A percentile compares a stretch with the other conserved stretches of the same genome.
These are phyloP conservation scores for Nasonovia ribisnigri DNA, from an alignment of 2,888 invertebrate species.

Conservation along the genomic window DNA sequence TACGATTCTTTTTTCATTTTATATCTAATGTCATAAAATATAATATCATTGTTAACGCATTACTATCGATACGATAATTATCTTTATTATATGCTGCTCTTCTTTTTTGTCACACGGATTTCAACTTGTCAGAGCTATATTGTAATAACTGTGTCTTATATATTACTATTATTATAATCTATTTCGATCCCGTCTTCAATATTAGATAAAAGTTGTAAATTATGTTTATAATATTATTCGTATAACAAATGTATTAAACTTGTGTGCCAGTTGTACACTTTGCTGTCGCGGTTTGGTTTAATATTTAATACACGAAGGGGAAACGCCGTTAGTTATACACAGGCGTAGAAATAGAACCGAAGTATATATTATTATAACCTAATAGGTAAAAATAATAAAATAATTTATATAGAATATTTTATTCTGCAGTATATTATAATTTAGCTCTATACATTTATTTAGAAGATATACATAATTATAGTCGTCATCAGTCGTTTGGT, in stretches of 20 bases:
- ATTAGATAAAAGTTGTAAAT: too few relatives aligned
- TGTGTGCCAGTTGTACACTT: not conserved
- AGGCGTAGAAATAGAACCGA: too few relatives aligned
- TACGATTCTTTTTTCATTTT: not conserved
- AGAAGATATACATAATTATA: not conserved
- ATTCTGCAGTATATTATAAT: not conserved
- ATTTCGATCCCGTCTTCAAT: not conserved
- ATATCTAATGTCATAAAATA: not conserved
- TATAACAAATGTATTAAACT: not conserved
- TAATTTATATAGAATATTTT: not conserved
- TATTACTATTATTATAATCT: not conserved
- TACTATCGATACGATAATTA: not conserved
- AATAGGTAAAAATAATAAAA: not conserved
- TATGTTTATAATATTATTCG: not conserved
- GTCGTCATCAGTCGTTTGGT: not conserved
- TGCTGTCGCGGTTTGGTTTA: not conserved
- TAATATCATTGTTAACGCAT: not conserved
- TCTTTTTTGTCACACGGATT: not conserved
- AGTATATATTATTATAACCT: too few relatives aligned
- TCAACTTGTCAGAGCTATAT: not conserved
- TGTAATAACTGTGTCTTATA: not conserved
- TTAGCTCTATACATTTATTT: not conserved
- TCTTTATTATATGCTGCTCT: not conserved
- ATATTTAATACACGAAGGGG: not conserved
- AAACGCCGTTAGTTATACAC: not conserved